A percentile compares a stretch with the other conserved stretches of the same genome.
Conservation (phyloP, 2,797 vertebrate genomes). For the Myotis daubentonii region DNA sequence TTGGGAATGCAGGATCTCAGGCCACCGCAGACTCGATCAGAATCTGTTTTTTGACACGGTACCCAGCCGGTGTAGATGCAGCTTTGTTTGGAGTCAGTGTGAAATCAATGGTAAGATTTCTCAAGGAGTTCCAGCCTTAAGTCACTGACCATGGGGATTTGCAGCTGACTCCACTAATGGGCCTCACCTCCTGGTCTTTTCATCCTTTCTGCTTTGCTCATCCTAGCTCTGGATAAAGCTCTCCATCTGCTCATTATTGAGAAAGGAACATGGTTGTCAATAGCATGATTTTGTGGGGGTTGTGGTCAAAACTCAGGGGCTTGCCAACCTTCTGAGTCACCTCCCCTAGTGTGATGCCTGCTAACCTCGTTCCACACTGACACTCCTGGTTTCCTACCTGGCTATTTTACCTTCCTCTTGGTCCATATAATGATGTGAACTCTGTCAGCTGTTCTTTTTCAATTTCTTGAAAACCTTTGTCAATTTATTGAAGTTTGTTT, state of each 20-base stretch:
- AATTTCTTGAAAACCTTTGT: no score
- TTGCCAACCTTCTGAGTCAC: background rate
- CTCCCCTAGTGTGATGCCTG: background rate
- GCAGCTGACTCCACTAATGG: background rate
- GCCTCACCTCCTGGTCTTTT: background rate
- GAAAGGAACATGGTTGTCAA: background rate
- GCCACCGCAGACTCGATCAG: background rate
- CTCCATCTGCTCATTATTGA: background rate
- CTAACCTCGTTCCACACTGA: background rate
- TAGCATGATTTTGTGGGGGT: background rate
- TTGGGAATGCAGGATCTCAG: background rate
- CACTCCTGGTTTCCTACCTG: background rate
- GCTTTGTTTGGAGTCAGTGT: background rate
- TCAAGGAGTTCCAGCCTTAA: background rate
- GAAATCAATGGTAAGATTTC: background rate
- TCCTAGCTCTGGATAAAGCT: background rate
- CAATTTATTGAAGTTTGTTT: no score
- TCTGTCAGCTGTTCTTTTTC: background rate
- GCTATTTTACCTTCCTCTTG: background rate
- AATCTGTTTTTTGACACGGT: background rate
- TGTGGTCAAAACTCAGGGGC: background rate
- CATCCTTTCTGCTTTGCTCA: background rate
- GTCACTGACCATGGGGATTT: background rate
- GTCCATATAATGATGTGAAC: background rate
- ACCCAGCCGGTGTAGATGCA: background rate